Conservation (phyloP, 64 coral and sea anemone species). For the Porites lutea region DNA sequence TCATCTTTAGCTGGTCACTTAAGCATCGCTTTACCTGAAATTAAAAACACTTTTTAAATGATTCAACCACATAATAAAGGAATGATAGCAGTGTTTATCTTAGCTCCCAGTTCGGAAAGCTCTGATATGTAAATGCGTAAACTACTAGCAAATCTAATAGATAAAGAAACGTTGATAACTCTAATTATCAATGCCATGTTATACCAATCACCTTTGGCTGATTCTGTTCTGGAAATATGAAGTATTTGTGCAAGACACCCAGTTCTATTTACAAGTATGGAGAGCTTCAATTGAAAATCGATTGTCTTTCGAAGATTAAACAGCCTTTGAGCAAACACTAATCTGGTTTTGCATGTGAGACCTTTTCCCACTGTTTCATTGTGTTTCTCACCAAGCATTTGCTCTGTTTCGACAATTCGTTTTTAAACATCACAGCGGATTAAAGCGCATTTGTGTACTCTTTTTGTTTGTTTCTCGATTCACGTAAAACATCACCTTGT, state of each 20-base stretch:
- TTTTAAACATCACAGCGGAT: slow-evolving; percentile 8
- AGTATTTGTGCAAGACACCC: background rate
- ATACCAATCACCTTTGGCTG: background rate
- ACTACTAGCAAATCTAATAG: slow-evolving; percentile 3
- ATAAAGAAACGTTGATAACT: slow-evolving; percentile 20
- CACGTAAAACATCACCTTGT: slow-evolving; percentile 5
- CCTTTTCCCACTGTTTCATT: background rate
- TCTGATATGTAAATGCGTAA: slow-evolving; percentile 40
- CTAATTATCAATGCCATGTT: background rate
- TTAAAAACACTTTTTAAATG: slow-evolving; percentile 17
- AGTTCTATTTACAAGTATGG: background rate
- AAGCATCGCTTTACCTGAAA: slow-evolving; percentile 38
- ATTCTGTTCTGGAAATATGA: background rate
- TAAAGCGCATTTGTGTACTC: background rate
- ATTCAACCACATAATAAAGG: slow-evolving; percentile 9
- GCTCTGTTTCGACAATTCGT: background rate
- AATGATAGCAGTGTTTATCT: slow-evolving; percentile 31
- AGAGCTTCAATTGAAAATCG: background rate
- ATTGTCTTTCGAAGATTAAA: slow-evolving; percentile 3
- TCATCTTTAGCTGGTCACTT: background rate
- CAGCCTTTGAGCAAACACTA: background rate
- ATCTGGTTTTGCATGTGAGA: background rate
- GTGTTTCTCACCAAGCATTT: background rate
- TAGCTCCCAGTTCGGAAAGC: slow-evolving; percentile 20
- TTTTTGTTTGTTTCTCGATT: slow-evolving; percentile 28